A percentile compares a stretch with the other conserved stretches of the same genome.
Evolutionary conservation across 2,113 vertebrate genomes (phyloP).

Genomic region (Petrocephalus zakoni): DNA sequence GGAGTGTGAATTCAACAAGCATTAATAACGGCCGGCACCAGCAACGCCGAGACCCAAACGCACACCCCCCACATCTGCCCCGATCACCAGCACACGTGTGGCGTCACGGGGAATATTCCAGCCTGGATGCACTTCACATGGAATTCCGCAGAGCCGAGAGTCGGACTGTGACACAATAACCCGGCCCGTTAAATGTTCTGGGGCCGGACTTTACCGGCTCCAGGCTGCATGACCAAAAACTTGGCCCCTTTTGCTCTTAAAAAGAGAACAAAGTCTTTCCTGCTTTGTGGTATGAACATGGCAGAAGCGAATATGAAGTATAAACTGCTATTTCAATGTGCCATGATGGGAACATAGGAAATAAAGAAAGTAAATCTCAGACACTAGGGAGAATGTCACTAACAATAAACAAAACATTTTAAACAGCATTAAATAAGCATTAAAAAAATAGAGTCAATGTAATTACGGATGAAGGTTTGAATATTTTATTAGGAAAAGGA

Average conservation of each 20-base stretch:
- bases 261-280: conserved; percentile 12
- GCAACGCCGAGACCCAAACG: background rate
- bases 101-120: background rate
- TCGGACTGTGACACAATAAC: background rate
- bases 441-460: background rate
- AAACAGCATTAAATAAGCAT: background rate
- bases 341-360: background rate
- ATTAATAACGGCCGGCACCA: background rate
- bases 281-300: background rate
- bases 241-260: background rate
- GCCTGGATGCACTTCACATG: conserved; percentile 2
- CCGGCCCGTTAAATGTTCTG: conserved; percentile 11
- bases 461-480: background rate
- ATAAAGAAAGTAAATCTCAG: background rate
- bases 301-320: background rate
- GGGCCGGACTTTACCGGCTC: background rate
- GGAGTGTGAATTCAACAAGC: background rate
- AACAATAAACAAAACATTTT: background rate
- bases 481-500: background rate
- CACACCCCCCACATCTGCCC: background rate
- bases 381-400: background rate
- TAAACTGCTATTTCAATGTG: background rate
- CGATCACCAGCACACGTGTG: background rate
- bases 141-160: background rate
- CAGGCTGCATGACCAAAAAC: background rate